phyloP scores from a whole-genome alignment of 2,113 vertebrate genomes.

The Corythaeola cristata region DNA sequence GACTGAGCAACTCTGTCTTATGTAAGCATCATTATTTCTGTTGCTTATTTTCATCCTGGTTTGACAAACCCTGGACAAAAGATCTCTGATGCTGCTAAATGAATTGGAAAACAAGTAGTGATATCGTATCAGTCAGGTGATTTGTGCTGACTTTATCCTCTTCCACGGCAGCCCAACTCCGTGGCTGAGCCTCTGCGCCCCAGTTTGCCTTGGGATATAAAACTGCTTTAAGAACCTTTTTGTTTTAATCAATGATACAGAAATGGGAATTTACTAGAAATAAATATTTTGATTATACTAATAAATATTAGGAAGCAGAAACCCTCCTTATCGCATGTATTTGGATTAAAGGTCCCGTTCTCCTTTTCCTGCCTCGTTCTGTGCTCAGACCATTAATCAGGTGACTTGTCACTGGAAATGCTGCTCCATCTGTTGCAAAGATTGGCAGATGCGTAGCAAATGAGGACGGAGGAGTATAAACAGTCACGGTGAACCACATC shows the following conservation, averaged over 20 bases:
- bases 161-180: neutral
- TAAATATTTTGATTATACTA: neutral
- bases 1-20: neutral
- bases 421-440: neutral
- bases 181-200: rapidly evolving
- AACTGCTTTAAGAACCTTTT: neutral
- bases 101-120: neutral
- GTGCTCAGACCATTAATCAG: neutral
- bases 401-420: neutral
- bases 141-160: neutral
- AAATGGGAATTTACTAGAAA: neutral
- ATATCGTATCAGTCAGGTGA: neutral
- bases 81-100: neutral
- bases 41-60: neutral
- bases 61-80: neutral
- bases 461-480: neutral
- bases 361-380: neutral
- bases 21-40: neutral
- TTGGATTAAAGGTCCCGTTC: neutral
- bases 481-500: rapidly evolving
- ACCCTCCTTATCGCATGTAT: neutral
- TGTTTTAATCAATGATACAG: neutral
- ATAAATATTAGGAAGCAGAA: neutral
- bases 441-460: rapidly evolving
- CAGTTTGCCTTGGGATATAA: neutral